phyloP scores from a whole-genome alignment of 2,797 vertebrate genomes.

The Notoglanidium macrostoma region DNA sequence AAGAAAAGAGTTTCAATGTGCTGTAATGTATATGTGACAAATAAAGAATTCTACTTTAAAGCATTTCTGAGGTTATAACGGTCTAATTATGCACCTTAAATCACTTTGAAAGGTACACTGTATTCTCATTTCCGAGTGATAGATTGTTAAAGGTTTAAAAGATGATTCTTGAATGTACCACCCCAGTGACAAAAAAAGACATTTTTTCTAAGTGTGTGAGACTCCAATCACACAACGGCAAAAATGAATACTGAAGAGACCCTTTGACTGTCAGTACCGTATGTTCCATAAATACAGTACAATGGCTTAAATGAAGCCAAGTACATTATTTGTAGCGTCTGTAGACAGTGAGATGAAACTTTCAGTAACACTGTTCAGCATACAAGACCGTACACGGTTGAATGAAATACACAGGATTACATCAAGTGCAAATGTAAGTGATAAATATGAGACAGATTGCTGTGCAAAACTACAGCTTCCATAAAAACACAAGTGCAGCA shows the following conservation, averaged over 20 bases:
- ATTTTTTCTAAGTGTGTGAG: neutral
- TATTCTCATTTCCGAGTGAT: neutral
- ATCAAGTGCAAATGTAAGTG: neutral
- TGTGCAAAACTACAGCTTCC: neutral
- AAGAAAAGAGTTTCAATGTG: no score
- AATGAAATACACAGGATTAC: neutral
- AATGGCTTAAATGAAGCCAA: neutral
- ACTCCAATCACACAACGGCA: neutral
- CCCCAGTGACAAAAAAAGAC: neutral
- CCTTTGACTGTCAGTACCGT: neutral
- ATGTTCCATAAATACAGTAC: neutral
- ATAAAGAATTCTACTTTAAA: neutral
- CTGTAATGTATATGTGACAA: no score
- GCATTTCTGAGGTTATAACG: neutral
- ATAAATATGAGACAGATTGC: neutral
- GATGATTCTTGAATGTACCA: neutral
- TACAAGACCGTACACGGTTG: neutral
- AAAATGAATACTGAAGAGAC: neutral
- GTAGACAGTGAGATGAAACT: neutral
- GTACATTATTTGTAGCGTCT: neutral
- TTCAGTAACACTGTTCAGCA: neutral
- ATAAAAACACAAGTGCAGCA: neutral
- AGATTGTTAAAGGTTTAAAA: neutral
- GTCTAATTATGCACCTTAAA: neutral
- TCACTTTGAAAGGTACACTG: neutral